A percentile compares a stretch with the other conserved stretches of the same genome.
Conservation (phyloP, 2,888 invertebrate genomes). For the Eupelmus urozonus region DNA sequence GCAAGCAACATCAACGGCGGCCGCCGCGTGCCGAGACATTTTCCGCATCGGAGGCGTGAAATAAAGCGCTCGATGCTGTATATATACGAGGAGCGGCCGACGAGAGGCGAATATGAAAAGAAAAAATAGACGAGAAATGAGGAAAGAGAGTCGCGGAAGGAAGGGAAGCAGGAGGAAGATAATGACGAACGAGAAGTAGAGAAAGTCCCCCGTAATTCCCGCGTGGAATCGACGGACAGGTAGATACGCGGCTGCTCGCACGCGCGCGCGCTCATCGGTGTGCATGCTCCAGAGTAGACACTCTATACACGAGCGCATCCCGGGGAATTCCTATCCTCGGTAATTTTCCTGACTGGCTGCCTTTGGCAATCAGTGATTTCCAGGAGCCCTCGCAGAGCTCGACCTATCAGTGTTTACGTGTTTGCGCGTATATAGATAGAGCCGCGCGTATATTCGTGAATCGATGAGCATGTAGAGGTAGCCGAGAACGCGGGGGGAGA, state of each 20-base stretch:
- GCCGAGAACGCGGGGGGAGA: not conserved
- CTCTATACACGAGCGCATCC: not conserved
- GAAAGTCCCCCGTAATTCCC: constrained; percentile 27
- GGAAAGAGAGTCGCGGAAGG: constrained; percentile 1
- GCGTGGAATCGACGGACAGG: constrained; percentile 35
- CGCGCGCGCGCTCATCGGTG: not conserved
- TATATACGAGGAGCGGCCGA: not conserved
- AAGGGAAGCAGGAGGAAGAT: not conserved
- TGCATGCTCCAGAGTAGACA: not conserved
- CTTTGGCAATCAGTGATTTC: constrained; percentile 54
- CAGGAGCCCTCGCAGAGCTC: not conserved
- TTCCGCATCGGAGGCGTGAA: constrained; percentile 47
- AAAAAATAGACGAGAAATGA: not conserved
- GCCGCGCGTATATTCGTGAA: not conserved
- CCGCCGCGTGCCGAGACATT: constrained; percentile 16
- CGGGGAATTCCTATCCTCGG: constrained; percentile 32
- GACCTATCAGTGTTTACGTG: not conserved
- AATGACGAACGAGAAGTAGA: constrained; percentile 18
- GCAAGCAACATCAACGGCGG: too few species aligned
- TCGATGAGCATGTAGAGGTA: constrained; percentile 1
- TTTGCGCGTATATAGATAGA: constrained; percentile 1
- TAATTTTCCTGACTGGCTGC: constrained; percentile 54
- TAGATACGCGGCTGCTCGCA: constrained; percentile 5
- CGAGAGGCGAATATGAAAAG: constrained; percentile 23
- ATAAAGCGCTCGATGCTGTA: constrained; percentile 24